phyloP scores from a whole-genome alignment of 2,888 invertebrate genomes.

The Cistogaster globosa region DNA sequence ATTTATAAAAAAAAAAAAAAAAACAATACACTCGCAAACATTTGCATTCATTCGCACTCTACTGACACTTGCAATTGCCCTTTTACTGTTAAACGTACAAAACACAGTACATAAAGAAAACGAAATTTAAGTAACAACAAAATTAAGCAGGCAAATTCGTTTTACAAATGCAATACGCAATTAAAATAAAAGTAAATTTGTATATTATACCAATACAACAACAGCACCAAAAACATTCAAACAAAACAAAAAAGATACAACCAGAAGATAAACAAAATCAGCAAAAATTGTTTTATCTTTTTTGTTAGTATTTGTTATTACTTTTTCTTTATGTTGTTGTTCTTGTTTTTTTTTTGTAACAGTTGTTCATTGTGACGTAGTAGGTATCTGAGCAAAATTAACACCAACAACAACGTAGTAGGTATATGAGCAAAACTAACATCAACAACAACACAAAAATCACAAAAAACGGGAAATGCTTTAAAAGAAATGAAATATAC shows the following conservation, averaged over 20 bases:
- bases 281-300: constrained; percentile 21
- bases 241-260: constrained; percentile 9
- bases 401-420: constrained; percentile 27
- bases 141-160: constrained; percentile 1
- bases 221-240: not conserved
- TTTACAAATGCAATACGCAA: constrained; percentile 26
- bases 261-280: constrained; percentile 37
- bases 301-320: constrained; percentile 27
- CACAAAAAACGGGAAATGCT: constrained; percentile 55
- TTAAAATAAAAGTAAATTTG: constrained; percentile 45
- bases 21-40: not conserved
- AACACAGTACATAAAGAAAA: not conserved
- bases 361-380: constrained; percentile 53
- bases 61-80: constrained; percentile 45
- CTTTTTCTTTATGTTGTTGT: not conserved
- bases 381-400: constrained; percentile 38
- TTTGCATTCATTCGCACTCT: constrained; percentile 8
- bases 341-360: not conserved
- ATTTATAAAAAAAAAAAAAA: not conserved
- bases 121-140: not conserved
- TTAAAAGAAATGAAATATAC: constrained; percentile 26
- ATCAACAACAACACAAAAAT: constrained; percentile 13
- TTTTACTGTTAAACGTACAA: constrained; percentile 20
- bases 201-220: not conserved
- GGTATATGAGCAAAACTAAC: constrained; percentile 35